Conservation (phyloP, 2,888 invertebrate species). For the Nephrotoma flavescens region DNA sequence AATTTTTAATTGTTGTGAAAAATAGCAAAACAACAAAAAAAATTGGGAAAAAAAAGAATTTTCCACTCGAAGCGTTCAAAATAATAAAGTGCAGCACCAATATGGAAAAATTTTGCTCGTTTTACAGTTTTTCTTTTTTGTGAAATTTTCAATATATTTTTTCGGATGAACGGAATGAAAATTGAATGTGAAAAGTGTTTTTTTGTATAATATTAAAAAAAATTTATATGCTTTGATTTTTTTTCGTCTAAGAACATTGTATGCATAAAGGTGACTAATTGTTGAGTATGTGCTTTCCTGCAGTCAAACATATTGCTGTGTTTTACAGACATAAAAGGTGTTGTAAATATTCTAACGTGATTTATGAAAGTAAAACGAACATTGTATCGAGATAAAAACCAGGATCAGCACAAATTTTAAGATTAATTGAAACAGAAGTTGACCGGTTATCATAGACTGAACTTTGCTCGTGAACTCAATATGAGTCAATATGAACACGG, state of each 20-base stretch:
- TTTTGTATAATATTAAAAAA: background rate
- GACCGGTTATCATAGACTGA: too few species aligned
- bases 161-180: background rate
- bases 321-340: background rate
- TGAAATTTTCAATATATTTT: background rate
- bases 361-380: too few species aligned
- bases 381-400: too few species aligned
- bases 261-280: background rate
- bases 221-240: background rate
- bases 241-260: background rate
- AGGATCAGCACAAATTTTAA: too few species aligned
- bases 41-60: background rate
- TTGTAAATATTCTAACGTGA: background rate
- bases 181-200: background rate
- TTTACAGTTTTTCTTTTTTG: background rate
- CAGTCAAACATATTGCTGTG: too few species aligned
- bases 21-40: background rate
- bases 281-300: background rate
- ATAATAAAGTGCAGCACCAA: background rate
- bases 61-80: background rate
- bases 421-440: too few species aligned
- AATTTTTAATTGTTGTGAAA: background rate
- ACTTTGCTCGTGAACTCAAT: too few species aligned
- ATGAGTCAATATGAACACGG: too few species aligned
- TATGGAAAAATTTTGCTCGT: background rate